Evolutionary conservation across 2,888 invertebrate species (phyloP).

Genomic region (Amphipyra tragopoginis): DNA sequence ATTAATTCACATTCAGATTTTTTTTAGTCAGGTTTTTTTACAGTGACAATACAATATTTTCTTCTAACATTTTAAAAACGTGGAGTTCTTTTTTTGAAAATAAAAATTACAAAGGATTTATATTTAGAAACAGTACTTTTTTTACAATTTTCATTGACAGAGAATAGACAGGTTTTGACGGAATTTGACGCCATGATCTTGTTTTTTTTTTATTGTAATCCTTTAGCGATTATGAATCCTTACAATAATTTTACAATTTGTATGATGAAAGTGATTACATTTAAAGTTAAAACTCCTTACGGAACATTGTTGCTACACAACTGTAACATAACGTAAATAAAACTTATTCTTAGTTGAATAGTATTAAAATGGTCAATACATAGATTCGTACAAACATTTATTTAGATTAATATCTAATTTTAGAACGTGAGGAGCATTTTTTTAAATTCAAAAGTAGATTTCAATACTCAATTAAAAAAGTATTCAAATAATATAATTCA

Average conservation of each 20-base stretch:
- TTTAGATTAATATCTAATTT: constrained; percentile 46
- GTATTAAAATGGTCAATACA: constrained; percentile 63
- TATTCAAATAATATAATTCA: too few relatives aligned
- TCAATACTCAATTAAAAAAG: too few relatives aligned
- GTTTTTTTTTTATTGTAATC: too few relatives aligned
- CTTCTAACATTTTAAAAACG: too few relatives aligned
- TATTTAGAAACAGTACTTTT: too few relatives aligned
- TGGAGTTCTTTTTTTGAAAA: too few relatives aligned
- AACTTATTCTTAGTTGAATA: constrained; percentile 56
- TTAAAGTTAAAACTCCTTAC: constrained; percentile 24
- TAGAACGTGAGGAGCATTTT: constrained; percentile 36
- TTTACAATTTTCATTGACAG: too few relatives aligned
- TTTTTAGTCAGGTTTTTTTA: too few relatives aligned
- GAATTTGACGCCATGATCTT: too few relatives aligned
- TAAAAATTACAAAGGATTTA: too few relatives aligned
- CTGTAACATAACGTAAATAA: constrained; percentile 68
- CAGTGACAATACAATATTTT: too few relatives aligned
- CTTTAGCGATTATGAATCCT: neutral
- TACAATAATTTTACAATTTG: constrained; percentile 14
- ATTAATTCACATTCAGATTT: constrained; percentile 35
- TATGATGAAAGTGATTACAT: constrained; percentile 21
- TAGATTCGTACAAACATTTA: constrained; percentile 69
- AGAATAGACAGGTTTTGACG: too few relatives aligned
- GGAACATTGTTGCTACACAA: constrained; percentile 46
- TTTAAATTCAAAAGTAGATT: neutral